phyloP scores from a whole-genome alignment of 2,113 vertebrate genomes.

The Ceyx margarethae region DNA sequence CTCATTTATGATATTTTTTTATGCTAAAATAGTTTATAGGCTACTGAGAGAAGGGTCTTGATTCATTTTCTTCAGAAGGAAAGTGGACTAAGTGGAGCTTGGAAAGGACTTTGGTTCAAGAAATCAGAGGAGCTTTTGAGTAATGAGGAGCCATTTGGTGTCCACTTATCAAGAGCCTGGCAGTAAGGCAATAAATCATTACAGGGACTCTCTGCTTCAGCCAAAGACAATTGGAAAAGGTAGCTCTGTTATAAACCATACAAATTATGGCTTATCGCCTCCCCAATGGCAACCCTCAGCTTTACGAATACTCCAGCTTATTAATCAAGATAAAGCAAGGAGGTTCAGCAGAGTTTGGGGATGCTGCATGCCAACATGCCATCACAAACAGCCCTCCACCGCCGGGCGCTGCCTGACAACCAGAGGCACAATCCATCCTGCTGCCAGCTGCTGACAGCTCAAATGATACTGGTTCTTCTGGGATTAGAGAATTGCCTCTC shows the following conservation, averaged over 20 bases:
- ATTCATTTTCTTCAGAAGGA: slow-evolving; percentile 80
- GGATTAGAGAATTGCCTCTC: slow-evolving; percentile 20
- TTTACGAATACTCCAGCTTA: slow-evolving; percentile 65
- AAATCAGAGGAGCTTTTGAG: slow-evolving; percentile 82
- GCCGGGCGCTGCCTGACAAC: not conserved
- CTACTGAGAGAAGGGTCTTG: slow-evolving; percentile 70
- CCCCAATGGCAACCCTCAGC: slow-evolving; percentile 72
- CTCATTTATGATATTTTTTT: slow-evolving; percentile 84
- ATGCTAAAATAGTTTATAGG: slow-evolving; percentile 86
- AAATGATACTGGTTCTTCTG: slow-evolving; percentile 18
- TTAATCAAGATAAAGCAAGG: slow-evolving; percentile 48
- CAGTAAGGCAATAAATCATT: slow-evolving; percentile 85
- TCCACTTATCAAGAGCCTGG: slow-evolving; percentile 79
- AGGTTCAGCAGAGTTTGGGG: slow-evolving; percentile 19
- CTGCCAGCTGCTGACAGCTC: slow-evolving; percentile 47
- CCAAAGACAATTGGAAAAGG: slow-evolving; percentile 73
- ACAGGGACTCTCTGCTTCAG: slow-evolving; percentile 71
- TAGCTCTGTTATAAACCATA: slow-evolving; percentile 76
- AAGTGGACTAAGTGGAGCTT: slow-evolving; percentile 75
- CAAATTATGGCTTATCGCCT: slow-evolving; percentile 82
- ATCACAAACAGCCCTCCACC: not conserved
- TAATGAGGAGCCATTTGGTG: slow-evolving; percentile 84
- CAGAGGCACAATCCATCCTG: not conserved
- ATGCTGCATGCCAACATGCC: not conserved
- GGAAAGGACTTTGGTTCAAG: slow-evolving; percentile 77